Evolutionary conservation across 1,140 invertebrate species (phyloP), one percentile per base, ranked within the genome.

Genomic region (Saccostrea cuccullata): DNA sequence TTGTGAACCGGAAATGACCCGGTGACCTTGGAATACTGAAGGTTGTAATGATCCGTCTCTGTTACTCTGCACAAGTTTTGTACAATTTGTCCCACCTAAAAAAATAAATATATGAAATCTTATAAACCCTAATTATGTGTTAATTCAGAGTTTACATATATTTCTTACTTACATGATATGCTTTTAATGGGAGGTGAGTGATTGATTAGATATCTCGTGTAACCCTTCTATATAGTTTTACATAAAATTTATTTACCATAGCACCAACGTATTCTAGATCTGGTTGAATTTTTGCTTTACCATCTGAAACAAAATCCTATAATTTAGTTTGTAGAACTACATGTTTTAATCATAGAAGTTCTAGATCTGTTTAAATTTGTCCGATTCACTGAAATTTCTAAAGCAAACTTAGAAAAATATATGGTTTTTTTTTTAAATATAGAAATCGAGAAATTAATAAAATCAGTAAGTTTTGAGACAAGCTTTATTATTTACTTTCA

Each of bases 1-100:
- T 73, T 84, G 56, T 88, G 84, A 77, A 84, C n/a, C 20, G 87
- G 87, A 23, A 88, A 23, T 26, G 23, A 40, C 58, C 87, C 87
- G 9, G 17, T 12, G 26, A 85, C 84, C 56, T 88, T 88, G 20
- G 70, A 77, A 30, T 88, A 88, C 36, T 85, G 11, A n/a, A 88
- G n/a, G n/a, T 70, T 88, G 40, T 88, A 88, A 20, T 55, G 64
- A 26, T 88, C 87, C 5, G 73, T 17, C 15, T 70, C 70, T 55
- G 84, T 88, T 17, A 88, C 84, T 11, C 77, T 82, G 56, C 87
- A 88, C 4, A 85, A 8, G 56, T 85, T 85, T 58, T 85, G 55
- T 11, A 58, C 58, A 56, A 64, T 36, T 15, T 85, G 84, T 8
- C 84, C 84, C 13, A 85, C 26, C 84, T 73, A 40, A 73, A 73